Conservation (phyloP, 1,140 invertebrate genomes). For the Pissodes strobi region DNA sequence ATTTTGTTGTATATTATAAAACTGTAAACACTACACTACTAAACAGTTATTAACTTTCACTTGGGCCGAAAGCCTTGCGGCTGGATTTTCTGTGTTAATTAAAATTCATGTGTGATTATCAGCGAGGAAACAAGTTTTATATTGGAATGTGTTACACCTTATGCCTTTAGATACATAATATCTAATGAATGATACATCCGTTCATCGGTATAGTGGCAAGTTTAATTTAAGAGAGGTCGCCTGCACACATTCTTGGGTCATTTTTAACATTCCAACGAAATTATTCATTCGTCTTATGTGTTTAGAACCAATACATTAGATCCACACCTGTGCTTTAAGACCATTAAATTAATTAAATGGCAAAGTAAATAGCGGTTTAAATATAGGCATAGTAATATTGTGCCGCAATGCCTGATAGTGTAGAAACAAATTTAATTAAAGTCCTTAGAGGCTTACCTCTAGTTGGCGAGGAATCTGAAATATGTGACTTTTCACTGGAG, state of each 20-base stretch:
- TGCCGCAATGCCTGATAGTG: constrained; percentile 53
- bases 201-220: background rate
- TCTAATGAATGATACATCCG: constrained; percentile 8
- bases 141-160: constrained; percentile 28
- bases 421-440: constrained; percentile 56
- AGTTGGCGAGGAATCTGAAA: constrained; percentile 59
- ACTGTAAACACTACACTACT: no score
- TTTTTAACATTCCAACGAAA: constrained; percentile 4
- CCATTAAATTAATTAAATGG: no score
- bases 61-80: background rate
- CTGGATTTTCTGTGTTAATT: constrained; percentile 14
- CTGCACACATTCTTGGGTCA: constrained; percentile 12
- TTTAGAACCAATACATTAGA: constrained; percentile 4
- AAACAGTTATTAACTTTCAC: no score
- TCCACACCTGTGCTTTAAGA: no score
- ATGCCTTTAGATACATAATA: background rate
- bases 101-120: constrained; percentile 25
- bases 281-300: constrained; percentile 8
- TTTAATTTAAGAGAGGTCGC: background rate
- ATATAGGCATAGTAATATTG: constrained; percentile 1
- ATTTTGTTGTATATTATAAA: no score
- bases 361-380: no score
- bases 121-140: constrained; percentile 32
- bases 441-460: constrained; percentile 56
- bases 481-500: constrained; percentile 80